A percentile compares a stretch with the other conserved stretches of the same genome.
Conservation (phyloP, 2,888 invertebrate genomes). For the Poecilobothrus nobilitatus region DNA sequence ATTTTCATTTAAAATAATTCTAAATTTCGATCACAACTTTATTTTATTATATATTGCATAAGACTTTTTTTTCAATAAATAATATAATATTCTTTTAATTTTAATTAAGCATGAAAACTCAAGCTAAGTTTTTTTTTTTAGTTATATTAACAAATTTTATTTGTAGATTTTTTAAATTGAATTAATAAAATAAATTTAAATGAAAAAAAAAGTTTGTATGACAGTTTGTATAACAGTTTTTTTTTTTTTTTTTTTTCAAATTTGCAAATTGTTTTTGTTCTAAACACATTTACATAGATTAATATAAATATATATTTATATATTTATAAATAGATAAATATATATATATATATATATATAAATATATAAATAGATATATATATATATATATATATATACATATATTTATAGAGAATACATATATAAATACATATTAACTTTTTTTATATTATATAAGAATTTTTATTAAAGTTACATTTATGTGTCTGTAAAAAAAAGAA, state of each 20-base stretch:
- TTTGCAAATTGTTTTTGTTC: constrained; percentile 1
- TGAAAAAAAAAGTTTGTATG: not conserved
- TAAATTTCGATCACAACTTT: too few species aligned
- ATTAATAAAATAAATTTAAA: not conserved
- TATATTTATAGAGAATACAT: too few species aligned
- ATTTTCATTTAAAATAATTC: not conserved
- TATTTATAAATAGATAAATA: too few species aligned
- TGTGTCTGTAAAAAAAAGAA: not conserved
- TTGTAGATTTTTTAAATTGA: not conserved
- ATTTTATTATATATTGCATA: not conserved
- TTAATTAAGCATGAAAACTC: not conserved
- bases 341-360: not conserved
- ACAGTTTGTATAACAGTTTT: not conserved
- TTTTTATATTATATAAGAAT: constrained; percentile 1
- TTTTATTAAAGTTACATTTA: constrained; percentile 1
- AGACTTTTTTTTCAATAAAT: not conserved
- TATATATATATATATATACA: too few species aligned
- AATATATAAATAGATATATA: too few species aligned
- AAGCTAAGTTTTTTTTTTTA: not conserved
- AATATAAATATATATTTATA: too few species aligned
- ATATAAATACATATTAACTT: not conserved
- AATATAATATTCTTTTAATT: not conserved
- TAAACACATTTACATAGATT: not conserved
- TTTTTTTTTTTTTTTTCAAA: not conserved
- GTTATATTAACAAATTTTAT: not conserved